Base-by-base conservation (phyloP, 2,113 vertebrate genomes). In the Pao palembangensis region DNA sequence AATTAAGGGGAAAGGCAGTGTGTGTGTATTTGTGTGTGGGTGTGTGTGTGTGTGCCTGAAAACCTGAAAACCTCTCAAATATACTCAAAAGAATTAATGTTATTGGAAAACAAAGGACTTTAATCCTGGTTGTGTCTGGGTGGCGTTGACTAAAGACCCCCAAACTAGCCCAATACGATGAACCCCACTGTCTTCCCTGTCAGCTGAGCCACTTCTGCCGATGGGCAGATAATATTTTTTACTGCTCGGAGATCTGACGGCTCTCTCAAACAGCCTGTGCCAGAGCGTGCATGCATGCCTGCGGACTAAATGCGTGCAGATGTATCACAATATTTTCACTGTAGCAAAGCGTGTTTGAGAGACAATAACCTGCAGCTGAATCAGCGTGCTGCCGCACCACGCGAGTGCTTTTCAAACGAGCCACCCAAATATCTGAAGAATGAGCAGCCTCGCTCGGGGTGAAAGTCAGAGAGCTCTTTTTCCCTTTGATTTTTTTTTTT, bases 301-400 rank as follows among this genome's bases (percentile, higher is more conserved):
- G 61, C 19, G 51, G n/a, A 10, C 80, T 90, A 90, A 92, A 87
- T 85, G 79, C 78, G 88, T 86, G 86, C 90, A 92, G 90, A 91
- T 90, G 89, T 91, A 88, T 84, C 85, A 88, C 76, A 91, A 91
- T 91, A 90, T 92, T 91, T 91, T 88, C 77, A 72, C 85, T 87
- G 86, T 85, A 80, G 80, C 71, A 66, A 82, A 85, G 82, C 65
- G 78, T 83, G 85, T 86, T 86, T 74, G 82, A 85, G 82, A 70
- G 81, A 87, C 87, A 90, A 89, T 90, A 90, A 85, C 83, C 87
- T 90, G 79, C 90, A 90, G 90, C 89, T 90, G 89, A 89, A 87
- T 87, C 87, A 90, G 87, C 88, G 76, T 68, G 80, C 85, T 80
- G 84, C 75, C 88, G 83, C 71, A 57, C 76, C 84, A 86, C 31